Conservation (phyloP, 1,140 invertebrate species). For the Cheumatopsyche charites region DNA sequence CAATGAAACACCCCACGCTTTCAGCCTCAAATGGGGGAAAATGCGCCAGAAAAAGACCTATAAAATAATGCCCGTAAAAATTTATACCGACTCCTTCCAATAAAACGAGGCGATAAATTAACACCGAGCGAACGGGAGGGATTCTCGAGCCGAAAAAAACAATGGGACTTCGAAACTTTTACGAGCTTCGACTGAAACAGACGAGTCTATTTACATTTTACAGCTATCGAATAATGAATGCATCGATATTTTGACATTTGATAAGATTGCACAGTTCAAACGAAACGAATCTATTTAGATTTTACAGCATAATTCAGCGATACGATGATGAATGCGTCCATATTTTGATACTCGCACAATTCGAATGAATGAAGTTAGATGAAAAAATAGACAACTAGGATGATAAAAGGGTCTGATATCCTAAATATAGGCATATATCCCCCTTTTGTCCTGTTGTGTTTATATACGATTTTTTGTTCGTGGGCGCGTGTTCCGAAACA, state of each 20-base stretch:
- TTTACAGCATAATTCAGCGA: no score
- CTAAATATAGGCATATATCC: conserved; percentile 28
- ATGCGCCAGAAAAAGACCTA: no score
- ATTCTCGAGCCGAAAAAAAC: neutral
- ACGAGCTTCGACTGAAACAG: neutral
- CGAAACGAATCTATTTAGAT: no score
- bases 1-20: neutral
- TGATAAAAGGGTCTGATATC: conserved; percentile 11
- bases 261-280: no score
- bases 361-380: no score
- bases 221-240: no score
- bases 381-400: neutral
- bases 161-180: neutral
- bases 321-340: no score
- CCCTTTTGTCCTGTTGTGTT: conserved; percentile 19
- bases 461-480: no score
- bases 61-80: no score
- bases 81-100: neutral
- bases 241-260: no score
- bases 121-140: neutral
- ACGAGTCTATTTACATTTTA: conserved; percentile 5
- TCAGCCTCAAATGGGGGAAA: no score
- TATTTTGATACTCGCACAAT: no score
- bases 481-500: conserved; percentile 23
- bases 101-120: conserved; percentile 9